These are phyloP conservation scores for Caenorhabditis auriculariae DNA, from an alignment of 2,888 invertebrate species.

Conservation along the genomic window DNA sequence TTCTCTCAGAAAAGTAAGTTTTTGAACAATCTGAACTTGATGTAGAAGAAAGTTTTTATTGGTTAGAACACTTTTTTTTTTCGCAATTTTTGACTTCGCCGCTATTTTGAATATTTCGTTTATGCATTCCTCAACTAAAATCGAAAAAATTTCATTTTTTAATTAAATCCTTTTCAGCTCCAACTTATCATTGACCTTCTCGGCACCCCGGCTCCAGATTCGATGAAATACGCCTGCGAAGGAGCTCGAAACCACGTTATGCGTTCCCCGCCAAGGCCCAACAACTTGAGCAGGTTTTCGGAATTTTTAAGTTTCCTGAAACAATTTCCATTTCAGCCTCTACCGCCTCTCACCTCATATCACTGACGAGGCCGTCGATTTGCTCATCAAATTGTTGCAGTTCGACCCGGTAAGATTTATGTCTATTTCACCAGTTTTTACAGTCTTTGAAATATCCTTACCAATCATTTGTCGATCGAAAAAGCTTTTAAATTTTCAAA, in stretches of 20 bases:
- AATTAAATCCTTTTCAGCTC: constrained; percentile 76
- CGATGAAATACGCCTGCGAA: constrained; percentile 95
- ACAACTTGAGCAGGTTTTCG: background rate
- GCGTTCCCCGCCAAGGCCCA: constrained; percentile 23
- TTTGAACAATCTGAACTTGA: no score
- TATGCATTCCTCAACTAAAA: background rate
- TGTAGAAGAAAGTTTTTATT: no score
- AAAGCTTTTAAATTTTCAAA: background rate
- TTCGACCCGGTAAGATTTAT: constrained; percentile 83
- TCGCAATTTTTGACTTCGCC: background rate
- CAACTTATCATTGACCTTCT: constrained; percentile 95
- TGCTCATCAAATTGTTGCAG: constrained; percentile 93
- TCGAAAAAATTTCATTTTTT: background rate
- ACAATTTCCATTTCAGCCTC: constrained; percentile 67
- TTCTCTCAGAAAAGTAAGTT: no score
- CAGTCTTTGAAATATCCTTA: background rate
- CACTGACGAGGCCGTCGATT: constrained; percentile 95
- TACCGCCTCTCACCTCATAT: constrained; percentile 90
- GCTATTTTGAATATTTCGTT: background rate
- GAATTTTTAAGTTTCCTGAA: background rate
- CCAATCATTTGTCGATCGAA: background rate
- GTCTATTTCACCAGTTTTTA: background rate
- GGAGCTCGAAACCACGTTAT: constrained; percentile 85
- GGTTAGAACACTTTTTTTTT: no score
- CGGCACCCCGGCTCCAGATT: constrained; percentile 90